Conservation (phyloP, 2,113 vertebrate species). For the Etheostoma spectabile region DNA sequence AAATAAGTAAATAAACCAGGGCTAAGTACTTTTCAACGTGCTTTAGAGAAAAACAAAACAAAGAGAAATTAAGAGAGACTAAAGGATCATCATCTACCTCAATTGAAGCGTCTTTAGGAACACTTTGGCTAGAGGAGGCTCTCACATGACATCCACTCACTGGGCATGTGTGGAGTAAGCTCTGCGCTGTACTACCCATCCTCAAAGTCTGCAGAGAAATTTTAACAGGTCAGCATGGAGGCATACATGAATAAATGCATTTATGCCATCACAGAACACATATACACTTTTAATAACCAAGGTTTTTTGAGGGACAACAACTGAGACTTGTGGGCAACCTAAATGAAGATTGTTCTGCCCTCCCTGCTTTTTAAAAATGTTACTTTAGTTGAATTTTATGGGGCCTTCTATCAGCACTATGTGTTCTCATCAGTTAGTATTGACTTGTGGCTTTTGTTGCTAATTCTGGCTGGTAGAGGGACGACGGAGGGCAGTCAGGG, state of each 20-base stretch:
- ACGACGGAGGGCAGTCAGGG: constrained; percentile 33
- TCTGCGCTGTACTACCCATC: constrained; percentile 81
- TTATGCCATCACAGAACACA: constrained; percentile 2
- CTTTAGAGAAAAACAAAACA: background rate
- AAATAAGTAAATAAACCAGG: background rate
- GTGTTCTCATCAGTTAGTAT: constrained; percentile 3
- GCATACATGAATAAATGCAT: background rate
- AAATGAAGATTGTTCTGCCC: background rate
- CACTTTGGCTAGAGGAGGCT: constrained; percentile 70
- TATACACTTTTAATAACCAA: background rate
- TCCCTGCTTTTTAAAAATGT: background rate
- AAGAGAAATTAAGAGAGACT: background rate
- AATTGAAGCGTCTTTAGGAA: constrained; percentile 84
- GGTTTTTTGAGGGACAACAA: background rate
- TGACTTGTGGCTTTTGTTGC: constrained; percentile 31
- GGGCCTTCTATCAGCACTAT: background rate
- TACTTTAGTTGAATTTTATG: too few species aligned
- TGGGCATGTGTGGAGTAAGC: constrained; percentile 84
- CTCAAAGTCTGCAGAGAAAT: constrained; percentile 85
- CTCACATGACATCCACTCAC: constrained; percentile 72
- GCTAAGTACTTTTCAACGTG: background rate
- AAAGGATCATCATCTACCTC: constrained; percentile 83
- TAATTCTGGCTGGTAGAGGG: constrained; percentile 47
- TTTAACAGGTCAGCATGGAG: constrained; percentile 32
- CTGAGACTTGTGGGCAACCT: background rate